A percentile compares a stretch with the other conserved stretches of the same genome.
Evolutionary conservation across 2,888 invertebrate genomes (phyloP).

Genomic region (Halocaridina rubra): DNA sequence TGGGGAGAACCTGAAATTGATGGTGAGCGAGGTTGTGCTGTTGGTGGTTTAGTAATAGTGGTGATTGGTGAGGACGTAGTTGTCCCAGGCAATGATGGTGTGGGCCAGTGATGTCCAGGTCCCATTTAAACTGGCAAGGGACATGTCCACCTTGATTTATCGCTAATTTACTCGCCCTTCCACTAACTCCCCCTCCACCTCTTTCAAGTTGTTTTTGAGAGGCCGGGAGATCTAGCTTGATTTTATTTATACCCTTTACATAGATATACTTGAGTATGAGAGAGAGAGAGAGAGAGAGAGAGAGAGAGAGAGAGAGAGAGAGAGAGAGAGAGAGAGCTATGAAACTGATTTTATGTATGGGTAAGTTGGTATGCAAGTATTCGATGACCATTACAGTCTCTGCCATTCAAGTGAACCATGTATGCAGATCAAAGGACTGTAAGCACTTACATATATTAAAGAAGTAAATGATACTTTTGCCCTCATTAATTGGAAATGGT

Average conservation of each 20-base stretch:
- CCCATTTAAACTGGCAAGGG: constrained; percentile 47
- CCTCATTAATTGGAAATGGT: too few relatives aligned
- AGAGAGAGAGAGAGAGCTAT: background rate
- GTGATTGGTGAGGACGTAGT: constrained; percentile 45
- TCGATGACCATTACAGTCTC: too few relatives aligned
- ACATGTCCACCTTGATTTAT: constrained; percentile 46
- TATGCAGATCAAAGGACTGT: too few relatives aligned
- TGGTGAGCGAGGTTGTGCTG: background rate
- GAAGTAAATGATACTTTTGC: too few relatives aligned
- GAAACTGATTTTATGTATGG: too few relatives aligned
- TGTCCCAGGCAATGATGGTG: constrained; percentile 41
- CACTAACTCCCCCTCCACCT: background rate
- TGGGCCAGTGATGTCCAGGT: constrained; percentile 25
- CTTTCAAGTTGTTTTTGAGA: constrained; percentile 46
- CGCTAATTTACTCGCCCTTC: constrained; percentile 47
- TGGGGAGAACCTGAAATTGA: background rate
- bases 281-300: background rate
- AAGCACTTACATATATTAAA: too few relatives aligned
- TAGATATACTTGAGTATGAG: too few relatives aligned
- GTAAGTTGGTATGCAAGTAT: too few relatives aligned
- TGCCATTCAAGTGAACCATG: too few relatives aligned
- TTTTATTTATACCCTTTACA: too few relatives aligned
- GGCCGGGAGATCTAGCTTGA: too few relatives aligned
- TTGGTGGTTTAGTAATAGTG: background rate
- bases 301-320: background rate